Percentiles rank a stretch among this genome's conserved stretches.
These are phyloP conservation scores for Apodemia duryi DNA, from an alignment of 2,888 invertebrate species.

Conservation along the genomic window DNA sequence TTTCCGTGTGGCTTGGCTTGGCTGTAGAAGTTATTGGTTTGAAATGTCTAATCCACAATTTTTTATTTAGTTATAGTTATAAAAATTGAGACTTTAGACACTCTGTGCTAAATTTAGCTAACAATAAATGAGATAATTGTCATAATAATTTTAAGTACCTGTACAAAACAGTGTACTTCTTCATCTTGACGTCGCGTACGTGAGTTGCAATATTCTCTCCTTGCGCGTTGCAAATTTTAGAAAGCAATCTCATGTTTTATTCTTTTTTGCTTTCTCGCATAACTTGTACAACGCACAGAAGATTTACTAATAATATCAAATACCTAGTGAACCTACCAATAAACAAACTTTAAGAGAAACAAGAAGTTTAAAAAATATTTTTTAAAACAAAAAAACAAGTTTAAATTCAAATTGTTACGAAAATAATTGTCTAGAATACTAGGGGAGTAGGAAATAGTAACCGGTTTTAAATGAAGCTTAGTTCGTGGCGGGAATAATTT, in stretches of 20 bases:
- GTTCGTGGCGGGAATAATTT: constrained; percentile 53
- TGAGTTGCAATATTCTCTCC: too few relatives aligned
- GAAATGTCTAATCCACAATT: neutral
- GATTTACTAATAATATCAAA: too few relatives aligned
- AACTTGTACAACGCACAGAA: too few relatives aligned
- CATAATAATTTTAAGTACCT: neutral
- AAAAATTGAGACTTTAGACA: neutral
- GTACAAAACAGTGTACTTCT: too few relatives aligned
- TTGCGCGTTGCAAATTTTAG: too few relatives aligned
- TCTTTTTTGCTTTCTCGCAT: too few relatives aligned
- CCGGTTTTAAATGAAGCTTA: constrained; percentile 50
- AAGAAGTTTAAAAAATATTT: too few relatives aligned
- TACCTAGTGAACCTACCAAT: too few relatives aligned
- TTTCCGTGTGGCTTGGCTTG: constrained; percentile 36
- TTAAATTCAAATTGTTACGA: constrained; percentile 14
- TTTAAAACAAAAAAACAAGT: constrained; percentile 9
- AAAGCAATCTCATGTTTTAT: too few relatives aligned
- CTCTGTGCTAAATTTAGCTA: neutral
- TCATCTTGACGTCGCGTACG: too few relatives aligned
- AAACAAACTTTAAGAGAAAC: too few relatives aligned
- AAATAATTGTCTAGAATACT: constrained; percentile 30
- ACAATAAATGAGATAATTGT: neutral
- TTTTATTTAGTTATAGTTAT: neutral
- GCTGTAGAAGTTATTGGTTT: constrained; percentile 31
- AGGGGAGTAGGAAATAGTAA: constrained; percentile 36